phyloP scores from a whole-genome alignment of 2,113 vertebrate genomes.

The Odocoileus virginianus region DNA sequence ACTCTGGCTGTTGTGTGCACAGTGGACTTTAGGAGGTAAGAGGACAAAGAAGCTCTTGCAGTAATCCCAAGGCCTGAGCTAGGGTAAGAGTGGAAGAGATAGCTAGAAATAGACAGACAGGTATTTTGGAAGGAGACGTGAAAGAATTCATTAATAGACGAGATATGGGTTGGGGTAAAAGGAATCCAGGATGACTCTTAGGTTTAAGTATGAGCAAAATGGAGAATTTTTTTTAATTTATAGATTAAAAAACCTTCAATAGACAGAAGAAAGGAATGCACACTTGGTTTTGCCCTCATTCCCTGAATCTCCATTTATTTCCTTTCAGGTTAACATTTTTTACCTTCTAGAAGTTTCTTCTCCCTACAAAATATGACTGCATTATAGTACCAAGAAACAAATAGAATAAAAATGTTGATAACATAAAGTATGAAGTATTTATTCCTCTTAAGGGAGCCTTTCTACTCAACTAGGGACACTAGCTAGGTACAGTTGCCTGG shows the following conservation, averaged over 20 bases:
- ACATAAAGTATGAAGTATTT: not conserved
- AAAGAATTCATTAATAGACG: not conserved
- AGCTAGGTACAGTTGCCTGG: not conserved
- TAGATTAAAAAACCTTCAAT: not conserved
- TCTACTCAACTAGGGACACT: not conserved
- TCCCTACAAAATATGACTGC: not conserved
- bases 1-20: not conserved
- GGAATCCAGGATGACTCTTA: not conserved
- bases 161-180: not conserved
- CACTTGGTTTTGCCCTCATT: not conserved
- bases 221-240: not conserved
- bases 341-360: slow-evolving; percentile 11
- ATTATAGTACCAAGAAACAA: not conserved
- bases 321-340: not conserved
- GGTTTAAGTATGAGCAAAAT: not conserved
- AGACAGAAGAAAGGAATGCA: not conserved
- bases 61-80: not conserved
- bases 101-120: not conserved
- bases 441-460: not conserved
- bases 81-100: not conserved
- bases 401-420: not conserved
- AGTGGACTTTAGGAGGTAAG: not conserved
- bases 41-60: not conserved
- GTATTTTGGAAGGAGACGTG: not conserved
- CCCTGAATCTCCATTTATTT: not conserved